A percentile compares a stretch with the other conserved stretches of the same genome.
Evolutionary conservation across 2,113 vertebrate species (phyloP).

Genomic region (Myotis yumanensis): DNA sequence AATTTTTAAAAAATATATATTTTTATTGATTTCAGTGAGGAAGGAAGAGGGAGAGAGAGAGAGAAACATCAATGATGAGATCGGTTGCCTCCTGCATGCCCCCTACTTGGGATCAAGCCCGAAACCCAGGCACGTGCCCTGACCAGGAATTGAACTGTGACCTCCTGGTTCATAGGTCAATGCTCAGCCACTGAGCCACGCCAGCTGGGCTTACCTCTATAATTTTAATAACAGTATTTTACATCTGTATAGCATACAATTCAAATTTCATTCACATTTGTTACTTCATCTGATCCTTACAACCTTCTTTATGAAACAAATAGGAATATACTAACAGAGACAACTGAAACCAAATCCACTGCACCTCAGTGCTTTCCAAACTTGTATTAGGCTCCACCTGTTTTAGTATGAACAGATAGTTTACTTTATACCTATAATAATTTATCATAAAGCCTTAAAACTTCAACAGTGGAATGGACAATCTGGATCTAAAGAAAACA

Average conservation of each 20-base stretch:
- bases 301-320: neutral
- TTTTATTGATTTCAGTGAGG: no score
- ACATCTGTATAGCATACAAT: neutral
- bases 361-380: neutral
- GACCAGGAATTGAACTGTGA: no score
- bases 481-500: conserved; percentile 19
- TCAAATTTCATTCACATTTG: neutral
- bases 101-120: no score
- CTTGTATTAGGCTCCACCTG: neutral
- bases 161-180: no score
- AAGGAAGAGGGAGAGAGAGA: no score
- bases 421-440: neutral
- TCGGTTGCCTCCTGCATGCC: no score
- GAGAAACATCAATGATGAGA: no score
- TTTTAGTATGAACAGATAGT: neutral
- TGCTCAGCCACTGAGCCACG: no score
- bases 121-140: no score
- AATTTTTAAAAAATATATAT: no score
- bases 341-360: neutral
- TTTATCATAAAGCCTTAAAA: conserved; percentile 13
- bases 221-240: neutral
- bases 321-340: neutral
- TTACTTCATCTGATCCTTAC: neutral
- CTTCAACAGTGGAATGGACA: neutral
- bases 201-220: neutral